Conservation (phyloP, 2,797 vertebrate genomes). For the Galago senegalensis region DNA sequence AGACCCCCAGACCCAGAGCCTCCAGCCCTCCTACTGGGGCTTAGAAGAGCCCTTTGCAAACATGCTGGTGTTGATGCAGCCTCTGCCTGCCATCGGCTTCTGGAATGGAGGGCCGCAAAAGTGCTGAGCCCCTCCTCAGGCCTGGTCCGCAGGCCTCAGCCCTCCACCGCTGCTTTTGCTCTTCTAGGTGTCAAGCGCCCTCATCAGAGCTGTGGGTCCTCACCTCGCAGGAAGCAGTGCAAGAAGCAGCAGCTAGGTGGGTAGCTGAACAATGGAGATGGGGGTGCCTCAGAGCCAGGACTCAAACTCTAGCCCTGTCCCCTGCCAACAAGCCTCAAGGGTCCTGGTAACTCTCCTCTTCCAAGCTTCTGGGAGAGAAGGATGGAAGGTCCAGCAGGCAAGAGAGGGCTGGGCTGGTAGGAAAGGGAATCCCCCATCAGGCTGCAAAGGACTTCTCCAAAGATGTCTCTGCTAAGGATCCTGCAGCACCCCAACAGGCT, state of each 20-base stretch:
- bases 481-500: neutral
- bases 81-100: neutral
- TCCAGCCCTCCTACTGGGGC: neutral
- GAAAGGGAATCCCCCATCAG: neutral
- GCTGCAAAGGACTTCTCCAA: neutral
- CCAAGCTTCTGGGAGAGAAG: neutral
- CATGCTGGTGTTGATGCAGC: neutral
- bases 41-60: neutral
- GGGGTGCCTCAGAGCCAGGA: neutral
- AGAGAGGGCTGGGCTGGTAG: neutral
- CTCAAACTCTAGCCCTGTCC: neutral
- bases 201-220: conserved; percentile 63
- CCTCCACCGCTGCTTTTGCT: neutral
- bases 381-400: neutral
- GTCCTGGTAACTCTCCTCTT: neutral
- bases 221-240: conserved; percentile 60
- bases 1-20: neutral
- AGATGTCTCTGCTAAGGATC: neutral
- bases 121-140: neutral
- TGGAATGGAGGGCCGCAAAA: neutral
- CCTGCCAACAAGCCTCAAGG: neutral
- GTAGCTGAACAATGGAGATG: neutral
- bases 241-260: conserved; percentile 72
- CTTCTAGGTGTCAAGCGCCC: conserved; percentile 76
- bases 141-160: neutral